phyloP scores from a whole-genome alignment of 2,888 invertebrate genomes.

The Cremastinae sp. region DNA sequence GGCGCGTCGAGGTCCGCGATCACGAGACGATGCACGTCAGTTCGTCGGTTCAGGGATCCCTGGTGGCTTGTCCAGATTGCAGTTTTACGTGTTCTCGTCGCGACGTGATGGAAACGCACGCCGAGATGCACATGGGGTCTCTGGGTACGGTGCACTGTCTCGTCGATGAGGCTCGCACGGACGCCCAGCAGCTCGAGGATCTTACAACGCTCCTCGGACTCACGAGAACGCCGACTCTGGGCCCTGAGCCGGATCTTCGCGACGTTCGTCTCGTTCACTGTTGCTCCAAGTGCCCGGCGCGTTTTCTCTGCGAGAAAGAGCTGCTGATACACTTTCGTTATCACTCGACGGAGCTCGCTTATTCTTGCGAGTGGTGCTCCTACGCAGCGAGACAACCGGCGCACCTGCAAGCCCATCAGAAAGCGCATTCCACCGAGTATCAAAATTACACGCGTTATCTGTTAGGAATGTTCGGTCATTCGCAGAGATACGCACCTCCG shows the following conservation, averaged over 20 bases:
- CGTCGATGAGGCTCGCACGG: conserved; percentile 85
- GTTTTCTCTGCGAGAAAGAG: conserved; percentile 90
- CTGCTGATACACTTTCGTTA: conserved; percentile 87
- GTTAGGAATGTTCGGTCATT: conserved; percentile 85
- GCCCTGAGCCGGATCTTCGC: conserved; percentile 73
- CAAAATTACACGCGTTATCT: conserved; percentile 88
- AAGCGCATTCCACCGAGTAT: conserved; percentile 90
- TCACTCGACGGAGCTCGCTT: conserved; percentile 84
- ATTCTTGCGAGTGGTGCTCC: conserved; percentile 89
- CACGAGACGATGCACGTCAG: conserved; percentile 91
- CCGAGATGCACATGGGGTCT: conserved; percentile 88
- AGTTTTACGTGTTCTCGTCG: conserved; percentile 90
- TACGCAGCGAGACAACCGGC: conserved; percentile 88
- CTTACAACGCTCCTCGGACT: conserved; percentile 72
- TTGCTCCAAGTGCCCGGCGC: conserved; percentile 91
- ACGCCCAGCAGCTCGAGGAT: conserved; percentile 78
- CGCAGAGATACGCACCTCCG: conserved; percentile 85
- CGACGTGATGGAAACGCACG: conserved; percentile 86
- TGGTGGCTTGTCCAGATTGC: conserved; percentile 88
- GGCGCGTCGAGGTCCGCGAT: conserved; percentile 89
- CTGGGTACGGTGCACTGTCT: conserved; percentile 88
- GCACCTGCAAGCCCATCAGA: conserved; percentile 86
- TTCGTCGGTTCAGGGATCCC: conserved; percentile 81
- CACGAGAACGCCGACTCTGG: conserved; percentile 68
- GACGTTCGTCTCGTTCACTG: conserved; percentile 83